A percentile compares a stretch with the other conserved stretches of the same genome.
phyloP scores from a whole-genome alignment of 2,797 vertebrate genomes.

The Lagocephalus sceleratus region DNA sequence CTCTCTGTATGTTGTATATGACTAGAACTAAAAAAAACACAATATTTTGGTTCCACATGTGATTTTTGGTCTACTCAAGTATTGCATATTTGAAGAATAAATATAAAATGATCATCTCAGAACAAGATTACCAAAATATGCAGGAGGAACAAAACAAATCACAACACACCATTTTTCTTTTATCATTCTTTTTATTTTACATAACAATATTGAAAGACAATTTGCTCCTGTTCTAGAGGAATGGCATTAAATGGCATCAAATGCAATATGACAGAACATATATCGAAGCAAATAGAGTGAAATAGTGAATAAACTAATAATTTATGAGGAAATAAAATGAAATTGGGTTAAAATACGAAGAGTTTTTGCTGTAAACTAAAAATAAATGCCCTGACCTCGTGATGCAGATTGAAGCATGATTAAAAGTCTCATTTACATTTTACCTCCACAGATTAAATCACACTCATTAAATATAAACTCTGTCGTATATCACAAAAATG shows the following conservation, averaged over 20 bases:
- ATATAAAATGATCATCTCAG: neutral
- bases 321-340: neutral
- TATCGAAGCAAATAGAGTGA: neutral
- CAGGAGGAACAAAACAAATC: neutral
- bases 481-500: no score
- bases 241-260: conserved; percentile 24
- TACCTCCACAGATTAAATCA: neutral
- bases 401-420: conserved; percentile 28
- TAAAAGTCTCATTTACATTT: neutral
- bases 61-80: neutral
- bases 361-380: conserved; percentile 32
- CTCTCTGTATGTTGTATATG: no score
- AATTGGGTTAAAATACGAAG: conserved; percentile 5
- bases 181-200: conserved; percentile 11
- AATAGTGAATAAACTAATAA: neutral
- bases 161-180: no score
- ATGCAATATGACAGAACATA: conserved; percentile 7
- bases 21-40: no score
- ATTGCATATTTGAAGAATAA: neutral
- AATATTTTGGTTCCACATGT: neutral
- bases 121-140: neutral
- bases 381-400: conserved; percentile 5
- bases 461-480: neutral
- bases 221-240: conserved; percentile 19
- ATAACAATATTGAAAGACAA: conserved; percentile 18